Conservation (phyloP, 2,888 invertebrate species). For the Xiphydria camelus region DNA sequence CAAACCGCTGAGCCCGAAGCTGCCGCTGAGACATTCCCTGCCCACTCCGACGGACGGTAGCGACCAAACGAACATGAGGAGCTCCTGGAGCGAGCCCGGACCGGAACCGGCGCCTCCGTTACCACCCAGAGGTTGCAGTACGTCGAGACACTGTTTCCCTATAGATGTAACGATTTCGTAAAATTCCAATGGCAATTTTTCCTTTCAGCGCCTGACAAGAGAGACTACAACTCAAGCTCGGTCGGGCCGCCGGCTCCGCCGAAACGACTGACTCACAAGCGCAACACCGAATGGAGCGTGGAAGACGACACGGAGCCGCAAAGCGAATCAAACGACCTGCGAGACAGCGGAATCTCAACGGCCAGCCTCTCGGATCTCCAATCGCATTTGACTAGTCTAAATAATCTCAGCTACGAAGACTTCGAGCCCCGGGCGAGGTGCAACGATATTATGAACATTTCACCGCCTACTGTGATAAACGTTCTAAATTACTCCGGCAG, state of each 20-base stretch:
- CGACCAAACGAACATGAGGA: constrained; percentile 59
- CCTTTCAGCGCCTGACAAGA: constrained; percentile 62
- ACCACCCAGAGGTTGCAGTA: constrained; percentile 79
- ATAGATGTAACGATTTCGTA: background rate
- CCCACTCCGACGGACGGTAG: constrained; percentile 60
- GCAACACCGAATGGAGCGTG: constrained; percentile 48
- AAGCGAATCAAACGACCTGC: constrained; percentile 57
- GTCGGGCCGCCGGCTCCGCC: constrained; percentile 60
- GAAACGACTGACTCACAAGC: constrained; percentile 52
- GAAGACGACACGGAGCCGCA: constrained; percentile 45
- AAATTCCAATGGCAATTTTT: no score
- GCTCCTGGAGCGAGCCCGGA: constrained; percentile 63
- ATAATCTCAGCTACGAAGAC: constrained; percentile 58
- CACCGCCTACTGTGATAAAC: constrained; percentile 52
- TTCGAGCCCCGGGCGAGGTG: constrained; percentile 54
- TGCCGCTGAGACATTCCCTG: constrained; percentile 60
- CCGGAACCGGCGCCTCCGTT: constrained; percentile 74
- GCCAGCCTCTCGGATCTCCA: constrained; percentile 55
- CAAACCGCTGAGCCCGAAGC: constrained; percentile 63
- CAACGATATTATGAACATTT: constrained; percentile 56
- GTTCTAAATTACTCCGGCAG: constrained; percentile 45
- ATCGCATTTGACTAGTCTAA: constrained; percentile 51
- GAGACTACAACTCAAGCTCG: constrained; percentile 57
- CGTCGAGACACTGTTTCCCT: constrained; percentile 28
- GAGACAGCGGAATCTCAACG: constrained; percentile 62